Evolutionary conservation across 2,888 invertebrate genomes (phyloP), one percentile per base, ranked within the genome.

Genomic region (Macaria liturata): DNA sequence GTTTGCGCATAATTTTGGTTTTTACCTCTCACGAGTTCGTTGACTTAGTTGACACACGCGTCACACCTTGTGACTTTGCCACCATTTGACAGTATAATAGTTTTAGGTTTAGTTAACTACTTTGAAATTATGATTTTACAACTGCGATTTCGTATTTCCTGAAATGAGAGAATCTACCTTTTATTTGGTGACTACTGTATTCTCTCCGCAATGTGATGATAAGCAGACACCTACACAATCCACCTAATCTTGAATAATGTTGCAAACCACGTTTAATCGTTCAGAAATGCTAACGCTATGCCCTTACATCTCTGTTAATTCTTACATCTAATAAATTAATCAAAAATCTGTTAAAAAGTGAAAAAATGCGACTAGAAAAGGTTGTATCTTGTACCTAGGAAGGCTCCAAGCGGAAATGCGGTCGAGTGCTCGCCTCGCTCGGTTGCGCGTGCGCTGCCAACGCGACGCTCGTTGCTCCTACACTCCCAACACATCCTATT

Each of bases 371-470:
- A 49, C 48, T 61, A 70, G 63, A 65, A 68, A 69, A 63, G 67
- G 63, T 67, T 69, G 68, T 68, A 69, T 54, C 47, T 54, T 57
- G 59, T 67, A 54, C 50, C 87, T 88, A 89, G 88, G 86, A 86
- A 86, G 79, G 77, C 74, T 73, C 78, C 80, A 76, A 20, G 82
- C 91, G 91, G 91, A 91, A 88, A 79, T 89, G 83, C 88, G 91
- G 90, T 89, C 86, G 91, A 89, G 85, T 79, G 89, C 79, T 42
- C 79, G 87, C 81, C 80, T 66, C 82, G 87, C 78, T 83, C 75
- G 78, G 89, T 61, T 86, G 90, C 84, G 80, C 78, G 55, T 67
- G 84, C 84, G 80, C 84, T 78, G 81, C 82, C 84, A 80, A 81
- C 83, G 78, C 80, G 79, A 81, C 83, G 86, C 87, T 88, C 74